Base-by-base conservation (phyloP, 2,888 invertebrate genomes). In the Caenorhabditis becei region DNA sequence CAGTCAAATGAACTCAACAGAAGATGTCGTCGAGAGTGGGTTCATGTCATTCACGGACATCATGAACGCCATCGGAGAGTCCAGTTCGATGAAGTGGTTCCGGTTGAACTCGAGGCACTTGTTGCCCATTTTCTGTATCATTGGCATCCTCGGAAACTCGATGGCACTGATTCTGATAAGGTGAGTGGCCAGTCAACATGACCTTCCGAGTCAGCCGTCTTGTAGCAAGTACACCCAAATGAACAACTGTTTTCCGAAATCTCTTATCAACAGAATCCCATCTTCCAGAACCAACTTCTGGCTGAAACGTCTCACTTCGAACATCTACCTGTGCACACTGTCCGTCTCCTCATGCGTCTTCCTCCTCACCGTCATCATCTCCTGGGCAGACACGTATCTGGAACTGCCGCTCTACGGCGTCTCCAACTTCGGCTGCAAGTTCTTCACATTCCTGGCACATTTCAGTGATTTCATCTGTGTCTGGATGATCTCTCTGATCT, bases 401-500 rank as follows among this genome's bases (percentile, higher is more conserved):
- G 47, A 80, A 14, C 51, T 89, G 14, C 88, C 90, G 1, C 61
- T 90, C 26, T 90, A 89, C 70, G 87, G 84, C 18, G 72, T 86
- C 70, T 88, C 85, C 8, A 86, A 89, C 47, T 65, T 89, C 26
- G 88, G 84, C 4, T 86, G 86, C 70, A 86, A 86, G 79, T 69
- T 86, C 44, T 82, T 89, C 79, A 91, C 90, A 0, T 91, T 90
- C 41, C 62, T 88, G 49, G 90, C 90, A 0, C 90, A 90, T 78
- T 85, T 86, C 61, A 90, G 87, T 62, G 90, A 90, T 61, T 90
- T 90, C 69, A 87, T 86, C 61, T 87, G 87, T 56, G 86, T 86
- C 10, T 90, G 89, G 89, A 90, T 90, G 90, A 90, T 90, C 59
- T 85, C 86, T 18, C 86, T 88, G 83, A 88, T 89, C 18, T 88